These are phyloP conservation scores for Anaspis maculata DNA, from an alignment of 2,888 invertebrate species.

Conservation along the genomic window DNA sequence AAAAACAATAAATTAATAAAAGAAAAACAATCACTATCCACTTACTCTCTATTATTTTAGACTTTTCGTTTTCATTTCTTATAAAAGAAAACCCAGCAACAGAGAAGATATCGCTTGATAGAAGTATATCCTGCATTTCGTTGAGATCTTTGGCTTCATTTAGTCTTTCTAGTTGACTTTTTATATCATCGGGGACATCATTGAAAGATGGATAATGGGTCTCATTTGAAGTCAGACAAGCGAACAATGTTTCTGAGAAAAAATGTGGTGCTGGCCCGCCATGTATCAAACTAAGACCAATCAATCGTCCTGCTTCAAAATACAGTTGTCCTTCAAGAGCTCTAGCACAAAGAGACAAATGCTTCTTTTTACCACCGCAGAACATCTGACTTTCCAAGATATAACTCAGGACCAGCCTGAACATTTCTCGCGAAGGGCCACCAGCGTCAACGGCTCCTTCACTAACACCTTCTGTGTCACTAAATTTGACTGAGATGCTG, in stretches of 20 bases:
- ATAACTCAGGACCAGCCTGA: constrained; percentile 11
- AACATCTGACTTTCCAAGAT: constrained; percentile 4
- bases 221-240: constrained; percentile 2
- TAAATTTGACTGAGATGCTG: constrained; percentile 15
- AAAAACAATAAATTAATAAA: too few relatives aligned
- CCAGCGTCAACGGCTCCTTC: constrained; percentile 19
- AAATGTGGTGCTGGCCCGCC: constrained; percentile 16
- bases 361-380: constrained; percentile 6
- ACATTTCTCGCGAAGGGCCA: constrained; percentile 17
- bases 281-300: constrained; percentile 15
- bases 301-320: constrained; percentile 17
- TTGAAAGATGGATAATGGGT: background rate
- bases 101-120: background rate
- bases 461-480: constrained; percentile 8
- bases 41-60: constrained; percentile 2
- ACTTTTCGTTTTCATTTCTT: background rate
- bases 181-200: background rate
- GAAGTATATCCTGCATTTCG: background rate
- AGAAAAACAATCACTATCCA: too few relatives aligned
- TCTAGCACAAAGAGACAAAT: constrained; percentile 9
- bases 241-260: constrained; percentile 14
- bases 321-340: constrained; percentile 8
- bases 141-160: background rate
- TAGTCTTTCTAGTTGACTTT: background rate
- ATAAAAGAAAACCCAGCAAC: constrained; percentile 1